Base-by-base conservation (phyloP, 2,888 invertebrate species). In the Tachina fera region DNA sequence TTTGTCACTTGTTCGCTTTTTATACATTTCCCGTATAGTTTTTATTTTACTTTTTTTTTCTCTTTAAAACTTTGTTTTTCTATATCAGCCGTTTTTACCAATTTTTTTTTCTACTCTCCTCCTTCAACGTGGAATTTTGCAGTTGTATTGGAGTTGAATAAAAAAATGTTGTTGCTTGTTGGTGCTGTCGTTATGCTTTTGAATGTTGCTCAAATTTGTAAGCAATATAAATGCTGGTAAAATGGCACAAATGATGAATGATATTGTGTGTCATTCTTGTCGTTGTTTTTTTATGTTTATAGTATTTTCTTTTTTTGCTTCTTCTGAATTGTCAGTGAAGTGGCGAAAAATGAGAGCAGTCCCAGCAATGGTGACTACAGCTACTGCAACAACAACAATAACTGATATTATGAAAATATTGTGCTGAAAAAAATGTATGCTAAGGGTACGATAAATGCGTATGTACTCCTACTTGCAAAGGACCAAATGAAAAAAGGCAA, bases 231-330 rank as follows among this genome's bases (percentile, higher is more conserved):
- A 74, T 87, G 77, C 85, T 87, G 74, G 79, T 83, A 86, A 85
- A 86, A 86, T 87, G 83, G 83, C 79, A 82, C 85, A 87, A 86
- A 87, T 87, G 87, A 87, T 86, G 87, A 87, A 87, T 80, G 80
- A 83, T 76, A 68, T 83, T 72, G 78, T 78, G 22, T 76, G 60
- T 47, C 43, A 49, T 71, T 31, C 9, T 16, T 41, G n/a, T 31
- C 31, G 31, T 31, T 6, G 31, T 31, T 60, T 41, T 9, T n/a
- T 60, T 75, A 43, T 68, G 68, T 19, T 78, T 53, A 56, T 72
- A 41, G 60, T 68, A 51, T 63, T 68, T 45, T 53, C 9, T 19
- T 65, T 43, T 53, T 79, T 19, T 65, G 22, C 45, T 79, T 51
- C 61, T 43, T 8, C 19, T 41, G 16, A 45, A 16, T 67, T 45